These are phyloP conservation scores for Xenus cinereus DNA, from an alignment of 2,113 vertebrate genomes.

Conservation along the genomic window DNA sequence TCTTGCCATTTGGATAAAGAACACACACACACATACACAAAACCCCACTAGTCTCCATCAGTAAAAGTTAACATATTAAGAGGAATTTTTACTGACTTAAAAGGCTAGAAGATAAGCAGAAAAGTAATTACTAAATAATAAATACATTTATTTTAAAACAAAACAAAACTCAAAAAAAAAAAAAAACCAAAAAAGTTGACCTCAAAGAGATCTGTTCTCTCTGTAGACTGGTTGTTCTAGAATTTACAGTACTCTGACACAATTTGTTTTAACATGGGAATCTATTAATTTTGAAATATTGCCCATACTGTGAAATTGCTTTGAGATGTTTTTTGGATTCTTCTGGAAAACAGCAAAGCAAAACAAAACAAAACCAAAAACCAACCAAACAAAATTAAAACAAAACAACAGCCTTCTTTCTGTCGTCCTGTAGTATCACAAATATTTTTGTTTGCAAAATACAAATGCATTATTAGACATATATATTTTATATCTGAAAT, in stretches of 20 bases:
- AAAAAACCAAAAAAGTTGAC: neutral
- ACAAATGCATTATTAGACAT: neutral
- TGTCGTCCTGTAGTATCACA: neutral
- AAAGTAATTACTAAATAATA: neutral
- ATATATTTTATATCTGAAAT: neutral
- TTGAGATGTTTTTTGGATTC: neutral
- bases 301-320: neutral
- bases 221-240: neutral
- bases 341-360: neutral
- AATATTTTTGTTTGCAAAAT: neutral
- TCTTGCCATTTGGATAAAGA: neutral
- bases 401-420: neutral
- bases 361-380: too few species aligned
- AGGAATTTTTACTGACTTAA: neutral
- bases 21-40: neutral
- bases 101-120: neutral
- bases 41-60: neutral
- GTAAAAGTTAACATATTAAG: neutral
- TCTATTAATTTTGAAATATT: neutral
- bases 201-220: neutral
- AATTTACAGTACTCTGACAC: neutral
- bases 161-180: neutral
- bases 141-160: accelerated
- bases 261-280: neutral
- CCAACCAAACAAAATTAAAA: too few species aligned